Evolutionary conservation across 2,888 invertebrate species (phyloP).

Genomic region (Dolomedes plantarius): DNA sequence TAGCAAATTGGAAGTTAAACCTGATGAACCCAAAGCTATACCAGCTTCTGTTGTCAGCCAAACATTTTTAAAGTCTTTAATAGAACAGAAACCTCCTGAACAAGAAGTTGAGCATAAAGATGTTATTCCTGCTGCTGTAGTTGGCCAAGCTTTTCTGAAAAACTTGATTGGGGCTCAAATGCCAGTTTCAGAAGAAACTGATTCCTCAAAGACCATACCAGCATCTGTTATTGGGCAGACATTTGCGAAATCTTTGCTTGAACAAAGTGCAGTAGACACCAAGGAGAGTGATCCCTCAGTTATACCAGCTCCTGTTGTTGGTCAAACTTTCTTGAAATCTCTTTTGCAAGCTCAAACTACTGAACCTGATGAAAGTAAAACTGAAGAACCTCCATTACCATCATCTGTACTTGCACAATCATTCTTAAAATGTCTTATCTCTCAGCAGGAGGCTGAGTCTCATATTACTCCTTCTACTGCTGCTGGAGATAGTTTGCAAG

Average conservation of each 20-base stretch:
- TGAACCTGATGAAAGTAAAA: not conserved
- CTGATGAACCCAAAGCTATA: constrained; percentile 25
- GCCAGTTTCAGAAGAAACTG: not conserved
- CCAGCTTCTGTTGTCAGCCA: constrained; percentile 60
- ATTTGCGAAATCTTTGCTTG: constrained; percentile 47
- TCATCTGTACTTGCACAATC: constrained; percentile 24
- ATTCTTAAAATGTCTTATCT: constrained; percentile 12
- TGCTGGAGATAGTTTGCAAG: not conserved
- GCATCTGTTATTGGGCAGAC: constrained; percentile 48
- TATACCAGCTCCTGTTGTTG: constrained; percentile 46
- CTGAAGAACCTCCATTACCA: not conserved
- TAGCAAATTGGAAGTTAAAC: not conserved
- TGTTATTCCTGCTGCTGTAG: constrained; percentile 52
- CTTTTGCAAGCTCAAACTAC: not conserved
- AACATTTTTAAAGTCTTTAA: constrained; percentile 54
- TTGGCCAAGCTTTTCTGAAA: constrained; percentile 64
- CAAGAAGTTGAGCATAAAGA: not conserved
- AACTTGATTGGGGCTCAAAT: constrained; percentile 25
- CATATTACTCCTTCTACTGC: not conserved
- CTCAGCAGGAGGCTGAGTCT: constrained; percentile 12
- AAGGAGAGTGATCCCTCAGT: not conserved
- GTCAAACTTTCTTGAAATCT: constrained; percentile 59
- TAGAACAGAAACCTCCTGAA: not conserved
- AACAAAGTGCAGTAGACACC: not conserved
- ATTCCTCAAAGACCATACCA: not conserved